phyloP scores from a whole-genome alignment of 2,797 vertebrate genomes.

The Cossypha niveicapilla region DNA sequence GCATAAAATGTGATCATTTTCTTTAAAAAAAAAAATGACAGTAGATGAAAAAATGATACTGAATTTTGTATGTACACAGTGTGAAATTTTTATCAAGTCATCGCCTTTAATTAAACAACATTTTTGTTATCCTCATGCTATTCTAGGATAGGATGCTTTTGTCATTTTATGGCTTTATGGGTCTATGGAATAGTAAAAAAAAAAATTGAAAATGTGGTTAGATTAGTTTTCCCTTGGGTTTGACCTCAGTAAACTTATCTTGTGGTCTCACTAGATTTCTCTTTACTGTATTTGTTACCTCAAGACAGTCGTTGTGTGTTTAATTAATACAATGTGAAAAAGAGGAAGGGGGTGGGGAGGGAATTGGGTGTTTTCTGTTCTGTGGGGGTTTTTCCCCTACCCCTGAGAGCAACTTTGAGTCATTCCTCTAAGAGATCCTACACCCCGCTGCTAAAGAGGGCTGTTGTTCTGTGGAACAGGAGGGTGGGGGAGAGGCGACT shows the following conservation, averaged over 20 bases:
- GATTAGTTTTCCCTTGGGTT: conserved; percentile 52
- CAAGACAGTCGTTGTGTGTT: background rate
- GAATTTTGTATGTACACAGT: background rate
- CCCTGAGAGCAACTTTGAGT: conserved; percentile 59
- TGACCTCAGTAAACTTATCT: conserved; percentile 57
- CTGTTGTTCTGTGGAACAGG: conserved; percentile 66
- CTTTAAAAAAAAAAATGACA: background rate
- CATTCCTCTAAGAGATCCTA: conserved; percentile 57
- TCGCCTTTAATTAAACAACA: conserved; percentile 44
- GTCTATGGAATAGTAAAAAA: conserved; percentile 41
- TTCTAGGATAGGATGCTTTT: conserved; percentile 60
- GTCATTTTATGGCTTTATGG: conserved; percentile 49
- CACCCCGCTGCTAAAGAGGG: conserved; percentile 43
- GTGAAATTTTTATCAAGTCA: conserved; percentile 29
- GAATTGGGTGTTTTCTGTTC: background rate
- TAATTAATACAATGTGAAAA: background rate
- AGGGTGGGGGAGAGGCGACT: conserved; percentile 65
- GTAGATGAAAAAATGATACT: background rate
- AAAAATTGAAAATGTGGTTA: conserved; percentile 46
- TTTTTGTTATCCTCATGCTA: conserved; percentile 14
- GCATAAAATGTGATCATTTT: background rate
- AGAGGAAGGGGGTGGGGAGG: no score
- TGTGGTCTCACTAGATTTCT: background rate
- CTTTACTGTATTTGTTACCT: background rate
- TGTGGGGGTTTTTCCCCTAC: background rate